These are phyloP conservation scores for Tragopan temminckii DNA, from an alignment of 2,797 vertebrate species.

Conservation along the genomic window DNA sequence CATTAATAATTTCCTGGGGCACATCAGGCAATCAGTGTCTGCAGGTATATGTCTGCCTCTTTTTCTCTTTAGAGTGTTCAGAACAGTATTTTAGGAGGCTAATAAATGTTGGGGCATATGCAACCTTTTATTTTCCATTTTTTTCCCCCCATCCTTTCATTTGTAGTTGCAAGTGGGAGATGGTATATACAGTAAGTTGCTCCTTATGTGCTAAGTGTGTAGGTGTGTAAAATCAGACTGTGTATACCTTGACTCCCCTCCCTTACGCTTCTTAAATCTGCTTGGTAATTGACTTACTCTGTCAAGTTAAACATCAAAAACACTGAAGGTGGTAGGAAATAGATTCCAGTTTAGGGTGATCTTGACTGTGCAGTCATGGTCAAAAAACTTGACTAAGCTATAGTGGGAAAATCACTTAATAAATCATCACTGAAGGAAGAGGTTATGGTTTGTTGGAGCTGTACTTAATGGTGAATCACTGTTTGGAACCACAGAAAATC, in stretches of 20 bases:
- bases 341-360: not conserved
- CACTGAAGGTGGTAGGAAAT: not conserved
- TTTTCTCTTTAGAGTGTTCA: not conserved
- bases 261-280: not conserved
- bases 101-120: not conserved
- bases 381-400: not conserved
- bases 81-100: not conserved
- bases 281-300: not conserved
- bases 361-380: not conserved
- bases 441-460: not conserved
- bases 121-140: not conserved
- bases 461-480: not conserved
- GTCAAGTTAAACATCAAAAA: not conserved
- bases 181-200: not conserved
- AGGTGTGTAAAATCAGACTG: not conserved
- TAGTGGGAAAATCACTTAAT: not conserved
- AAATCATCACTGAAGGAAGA: constrained; percentile 10
- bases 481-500: constrained; percentile 7
- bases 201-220: not conserved
- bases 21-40: not conserved
- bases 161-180: not conserved
- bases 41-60: not conserved
- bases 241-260: not conserved
- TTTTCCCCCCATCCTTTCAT: not conserved
- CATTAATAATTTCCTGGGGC: not conserved